Evolutionary conservation across 2,888 invertebrate species (phyloP).

Genomic region (Trissonchulus latispiculum): DNA sequence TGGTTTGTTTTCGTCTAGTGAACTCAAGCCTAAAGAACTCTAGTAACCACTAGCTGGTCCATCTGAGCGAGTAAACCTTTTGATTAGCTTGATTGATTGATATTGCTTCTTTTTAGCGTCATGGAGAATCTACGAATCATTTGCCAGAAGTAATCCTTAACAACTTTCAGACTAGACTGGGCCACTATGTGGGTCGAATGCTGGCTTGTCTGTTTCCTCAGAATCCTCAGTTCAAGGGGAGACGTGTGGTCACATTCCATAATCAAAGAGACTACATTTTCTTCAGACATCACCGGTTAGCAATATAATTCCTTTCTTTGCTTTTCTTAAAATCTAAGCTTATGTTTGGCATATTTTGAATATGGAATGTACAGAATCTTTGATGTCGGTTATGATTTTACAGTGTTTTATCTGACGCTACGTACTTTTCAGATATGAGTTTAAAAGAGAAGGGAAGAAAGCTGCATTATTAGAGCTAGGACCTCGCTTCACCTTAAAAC

Average conservation of each 20-base stretch:
- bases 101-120: slow-evolving; percentile 43
- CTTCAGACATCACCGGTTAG: slow-evolving; percentile 84
- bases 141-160: slow-evolving; percentile 89
- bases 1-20: no score
- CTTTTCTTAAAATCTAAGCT: no score
- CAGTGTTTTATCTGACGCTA: no score
- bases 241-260: slow-evolving; percentile 89
- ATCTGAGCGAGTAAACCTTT: no score
- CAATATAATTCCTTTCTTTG: background rate
- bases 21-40: no score
- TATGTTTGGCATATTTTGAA: no score
- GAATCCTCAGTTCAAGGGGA: slow-evolving; percentile 84
- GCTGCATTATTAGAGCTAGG: slow-evolving; percentile 81
- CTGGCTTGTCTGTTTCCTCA: slow-evolving; percentile 68
- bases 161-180: slow-evolving; percentile 88
- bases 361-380: no score
- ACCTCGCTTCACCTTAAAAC: slow-evolving; percentile 84
- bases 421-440: slow-evolving; percentile 71
- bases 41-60: no score
- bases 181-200: slow-evolving; percentile 79
- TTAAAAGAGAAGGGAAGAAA: slow-evolving; percentile 57
- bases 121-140: slow-evolving; percentile 65
- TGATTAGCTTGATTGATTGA: no score
- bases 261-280: slow-evolving; percentile 98
- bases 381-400: no score